Evolutionary conservation across 1,140 invertebrate genomes (phyloP), one percentile per base, ranked within the genome.

Genomic region (Drosophila sturtevanti): DNA sequence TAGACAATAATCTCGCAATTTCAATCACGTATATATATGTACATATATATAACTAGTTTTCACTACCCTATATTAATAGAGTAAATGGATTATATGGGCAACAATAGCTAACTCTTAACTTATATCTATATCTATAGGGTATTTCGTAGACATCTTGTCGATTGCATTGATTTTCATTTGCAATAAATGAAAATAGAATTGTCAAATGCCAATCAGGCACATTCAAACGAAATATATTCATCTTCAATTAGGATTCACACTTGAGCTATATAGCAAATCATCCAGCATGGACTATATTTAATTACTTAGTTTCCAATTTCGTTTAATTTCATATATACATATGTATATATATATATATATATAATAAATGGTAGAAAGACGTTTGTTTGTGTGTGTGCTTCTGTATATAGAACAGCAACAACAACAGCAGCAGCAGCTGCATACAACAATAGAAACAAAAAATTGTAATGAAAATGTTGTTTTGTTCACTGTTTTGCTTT

Each of bases 141-240:
- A 21, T 11, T 12, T 35, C 34, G 1, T 12, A 11, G 11, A 3
- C 41, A 10, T 12, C 2, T 12, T 4, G 3, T n/a, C 14, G 10
- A 2, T 44, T 18, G 2, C 6, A 10, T 16, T 44, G 14, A 16
- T 48, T 21, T 11, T 7, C 18, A 21, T 21, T 48, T 18, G 6
- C 16, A 48, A 48, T 59, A 72, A 76, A 76, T 72, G 63, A 63
- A 66, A 75, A 75, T 75, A 59, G 69, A 73, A 76, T 72, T 77
- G 74, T 52, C 74, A 77, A 77, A 68, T 65, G 70, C 41, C 70
- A 61, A 73, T 48, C 41, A 48, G 41, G 16, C 41, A 21, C 5
- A 48, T 48, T 48, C 41, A 48, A 48, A 11, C 41, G 41, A 48
- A 48, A 21, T 11, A 9, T 21, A 48, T 48, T 48, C 41, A 48